Base-by-base conservation (phyloP, 2,888 invertebrate species). In the Oscheius sp. region DNA sequence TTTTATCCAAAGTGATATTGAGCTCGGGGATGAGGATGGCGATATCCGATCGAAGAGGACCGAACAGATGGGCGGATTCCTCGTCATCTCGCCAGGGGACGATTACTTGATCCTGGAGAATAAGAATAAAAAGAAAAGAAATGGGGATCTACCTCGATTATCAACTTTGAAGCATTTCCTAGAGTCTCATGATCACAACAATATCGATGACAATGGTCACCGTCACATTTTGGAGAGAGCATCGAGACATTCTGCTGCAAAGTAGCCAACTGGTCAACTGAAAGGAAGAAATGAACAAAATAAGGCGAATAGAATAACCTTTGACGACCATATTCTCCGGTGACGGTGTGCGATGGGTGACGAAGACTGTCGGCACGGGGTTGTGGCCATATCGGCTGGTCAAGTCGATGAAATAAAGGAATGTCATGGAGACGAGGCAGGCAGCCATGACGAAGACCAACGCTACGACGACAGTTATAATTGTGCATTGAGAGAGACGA, bases 361-460 rank as follows among this genome's bases (percentile, higher is more conserved):
- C 41, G 43, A 61, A 61, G 16, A 61, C 61, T 7, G 61, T 61
- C 1, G 61, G 61, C 41, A 61, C 43, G 41, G 61, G 61, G 21
- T 61, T 61, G 61, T 61, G 61, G 18, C 61, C 43, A 43, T 61
- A 61, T 16, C 61, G 61, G 43, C 61, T 61, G 61, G 61, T 61
- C 6, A 61, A 13, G n/a, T 61, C 61, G 45, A 61, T 41, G 23
- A 61, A 61, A 13, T 61, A 61, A 18, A 61, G 61, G 61, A 61
- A 43, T n/a, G 61, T 61, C 61, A 61, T 61, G n/a, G 61, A 61
- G 41, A 61, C 61, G 45, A 61, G 61, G 23, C 61, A 61, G 18
- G 61, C 61, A 12, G 61, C 61, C 61, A 61, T 61, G 9, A 61
- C 61, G 61, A 61, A 61, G 61, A 61, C 61, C 43, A 61, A 21